These are phyloP conservation scores for Carapus acus DNA, from an alignment of 2,797 vertebrate genomes.

Conservation along the genomic window DNA sequence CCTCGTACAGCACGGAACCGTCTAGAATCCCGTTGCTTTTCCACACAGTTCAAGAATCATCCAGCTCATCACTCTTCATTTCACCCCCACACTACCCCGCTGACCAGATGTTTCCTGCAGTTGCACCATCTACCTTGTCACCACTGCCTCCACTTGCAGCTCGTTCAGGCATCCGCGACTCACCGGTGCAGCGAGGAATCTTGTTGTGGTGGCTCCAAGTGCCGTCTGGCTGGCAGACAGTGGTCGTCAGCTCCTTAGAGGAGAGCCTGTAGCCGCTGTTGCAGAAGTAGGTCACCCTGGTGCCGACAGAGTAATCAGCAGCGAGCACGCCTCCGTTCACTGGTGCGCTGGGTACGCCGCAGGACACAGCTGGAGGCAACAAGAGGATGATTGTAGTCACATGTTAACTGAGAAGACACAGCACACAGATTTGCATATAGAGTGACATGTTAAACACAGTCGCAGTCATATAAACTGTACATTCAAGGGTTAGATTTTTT, in stretches of 20 bases:
- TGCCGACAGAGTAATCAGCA: conserved; percentile 93
- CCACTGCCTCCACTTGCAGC: conserved; percentile 5
- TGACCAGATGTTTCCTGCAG: conserved; percentile 2
- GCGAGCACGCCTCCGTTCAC: conserved; percentile 90
- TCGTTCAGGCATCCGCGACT: conserved; percentile 33
- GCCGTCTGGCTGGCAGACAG: conserved; percentile 91
- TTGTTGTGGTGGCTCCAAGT: conserved; percentile 99
- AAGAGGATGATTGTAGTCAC: conserved; percentile 32
- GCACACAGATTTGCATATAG: conserved; percentile 11
- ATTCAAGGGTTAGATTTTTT: conserved; percentile 7
- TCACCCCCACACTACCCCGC: not conserved
- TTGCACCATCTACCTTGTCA: conserved; percentile 24
- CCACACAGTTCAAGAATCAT: not conserved
- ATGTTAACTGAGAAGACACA: conserved; percentile 29
- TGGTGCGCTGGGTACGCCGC: conserved; percentile 89
- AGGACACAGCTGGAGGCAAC: conserved; percentile 83
- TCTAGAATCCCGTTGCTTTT: conserved; percentile 2
- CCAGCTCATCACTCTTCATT: not conserved
- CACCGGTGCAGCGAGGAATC: conserved; percentile 93
- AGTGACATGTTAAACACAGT: conserved; percentile 14
- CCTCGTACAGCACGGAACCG: conserved; percentile 4
- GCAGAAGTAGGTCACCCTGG: conserved; percentile 94
- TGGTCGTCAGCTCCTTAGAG: conserved; percentile 94
- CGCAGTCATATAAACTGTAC: conserved; percentile 6
- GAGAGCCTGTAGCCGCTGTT: conserved; percentile 91